Conservation (phyloP, 2,797 vertebrate species). For the Merluccius polli region DNA sequence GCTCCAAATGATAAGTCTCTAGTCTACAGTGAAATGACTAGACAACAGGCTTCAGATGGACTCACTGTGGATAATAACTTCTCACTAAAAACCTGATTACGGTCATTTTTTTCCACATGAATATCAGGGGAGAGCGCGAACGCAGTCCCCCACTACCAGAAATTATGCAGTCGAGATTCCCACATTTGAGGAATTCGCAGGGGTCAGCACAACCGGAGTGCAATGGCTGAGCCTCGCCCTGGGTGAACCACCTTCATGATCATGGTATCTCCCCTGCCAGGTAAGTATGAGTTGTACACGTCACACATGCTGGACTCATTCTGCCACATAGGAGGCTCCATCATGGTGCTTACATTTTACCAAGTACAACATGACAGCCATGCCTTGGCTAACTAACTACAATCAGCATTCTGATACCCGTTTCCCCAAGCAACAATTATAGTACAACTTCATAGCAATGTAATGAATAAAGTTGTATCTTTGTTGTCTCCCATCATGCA, state of each 20-base stretch:
- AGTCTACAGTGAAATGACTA: too few species aligned
- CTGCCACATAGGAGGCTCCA: neutral
- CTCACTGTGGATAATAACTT: too few species aligned
- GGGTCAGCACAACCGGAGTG: too few species aligned
- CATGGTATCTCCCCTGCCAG: constrained; percentile 26
- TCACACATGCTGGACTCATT: accelerated
- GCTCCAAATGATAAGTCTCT: too few species aligned
- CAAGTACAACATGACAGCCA: neutral
- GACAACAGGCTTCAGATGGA: too few species aligned
- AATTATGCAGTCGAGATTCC: too few species aligned
- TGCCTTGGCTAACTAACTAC: neutral
- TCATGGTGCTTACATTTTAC: neutral
- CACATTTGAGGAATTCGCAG: too few species aligned
- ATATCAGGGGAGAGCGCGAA: constrained; percentile 46
- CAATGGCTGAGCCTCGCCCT: constrained; percentile 39
- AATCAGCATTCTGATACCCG: neutral
- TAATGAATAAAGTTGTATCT: neutral
- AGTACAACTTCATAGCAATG: neutral
- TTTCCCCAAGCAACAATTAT: neutral
- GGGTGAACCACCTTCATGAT: constrained; percentile 12
- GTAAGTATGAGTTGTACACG: constrained; percentile 33
- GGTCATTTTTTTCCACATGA: neutral
- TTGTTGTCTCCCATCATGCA: too few species aligned
- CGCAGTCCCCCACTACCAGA: too few species aligned
- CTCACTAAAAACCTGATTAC: too few species aligned